Conservation (phyloP, 2,888 invertebrate species). For the Lepeophtheirus nordmannii region DNA sequence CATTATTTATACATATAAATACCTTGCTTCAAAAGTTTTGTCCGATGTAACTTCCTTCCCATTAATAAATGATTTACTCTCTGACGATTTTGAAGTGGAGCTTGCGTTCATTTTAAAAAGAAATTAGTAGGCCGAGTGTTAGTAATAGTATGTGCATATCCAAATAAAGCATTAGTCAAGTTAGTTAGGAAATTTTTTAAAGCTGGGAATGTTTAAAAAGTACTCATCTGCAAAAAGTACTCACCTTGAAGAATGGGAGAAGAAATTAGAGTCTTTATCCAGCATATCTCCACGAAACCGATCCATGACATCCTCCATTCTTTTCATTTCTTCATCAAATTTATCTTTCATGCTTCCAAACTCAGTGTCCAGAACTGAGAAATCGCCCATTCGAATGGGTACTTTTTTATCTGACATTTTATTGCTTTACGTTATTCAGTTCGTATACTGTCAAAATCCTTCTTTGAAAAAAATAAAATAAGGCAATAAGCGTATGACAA, state of each 20-base stretch:
- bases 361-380: slow-evolving; percentile 88
- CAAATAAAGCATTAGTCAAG: not conserved
- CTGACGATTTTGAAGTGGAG: slow-evolving; percentile 1
- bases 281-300: slow-evolving; percentile 80
- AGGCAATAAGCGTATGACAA: not conserved
- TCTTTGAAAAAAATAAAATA: not conserved
- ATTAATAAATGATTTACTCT: slow-evolving; percentile 15
- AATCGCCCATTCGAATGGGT: slow-evolving; percentile 80
- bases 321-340: slow-evolving; percentile 90
- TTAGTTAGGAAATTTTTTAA: not conserved
- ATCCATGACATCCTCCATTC: slow-evolving; percentile 97
- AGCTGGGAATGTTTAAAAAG: not conserved
- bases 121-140: too few species aligned
- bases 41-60: slow-evolving; percentile 13
- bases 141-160: not conserved
- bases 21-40: not conserved
- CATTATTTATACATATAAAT: too few species aligned
- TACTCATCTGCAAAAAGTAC: not conserved
- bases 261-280: slow-evolving; percentile 79
- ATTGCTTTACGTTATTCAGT: not conserved
- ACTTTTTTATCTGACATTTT: slow-evolving; percentile 27
- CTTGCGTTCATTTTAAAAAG: not conserved
- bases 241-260: slow-evolving; percentile 33
- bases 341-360: slow-evolving; percentile 87
- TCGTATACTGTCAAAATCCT: not conserved